Evolutionary conservation across 2,888 invertebrate genomes (phyloP).

Genomic region (Cantharis lateralis): DNA sequence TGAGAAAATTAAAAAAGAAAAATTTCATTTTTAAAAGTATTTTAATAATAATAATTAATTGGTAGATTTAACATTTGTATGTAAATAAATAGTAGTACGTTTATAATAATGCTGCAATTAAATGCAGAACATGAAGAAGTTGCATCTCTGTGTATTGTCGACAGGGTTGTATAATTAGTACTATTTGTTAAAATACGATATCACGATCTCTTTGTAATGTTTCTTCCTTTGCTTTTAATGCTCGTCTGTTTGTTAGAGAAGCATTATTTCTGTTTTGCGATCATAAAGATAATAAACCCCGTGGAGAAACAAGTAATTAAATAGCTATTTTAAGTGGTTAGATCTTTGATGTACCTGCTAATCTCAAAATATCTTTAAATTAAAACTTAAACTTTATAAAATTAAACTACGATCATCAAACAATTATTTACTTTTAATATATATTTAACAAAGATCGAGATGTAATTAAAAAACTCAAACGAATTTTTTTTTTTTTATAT

Average conservation of each 20-base stretch:
- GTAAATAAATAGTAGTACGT: not conserved
- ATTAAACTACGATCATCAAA: not conserved
- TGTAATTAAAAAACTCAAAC: not conserved
- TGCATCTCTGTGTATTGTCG: slow-evolving; percentile 15
- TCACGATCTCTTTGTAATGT: slow-evolving; percentile 26
- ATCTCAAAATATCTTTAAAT: not conserved
- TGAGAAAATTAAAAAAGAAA: not conserved
- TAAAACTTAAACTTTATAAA: not conserved
- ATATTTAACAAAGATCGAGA: not conserved
- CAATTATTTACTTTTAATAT: not conserved
- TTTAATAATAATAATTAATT: not conserved
- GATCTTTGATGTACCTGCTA: not conserved
- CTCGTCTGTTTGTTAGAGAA: slow-evolving; percentile 12
- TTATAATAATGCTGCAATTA: slow-evolving; percentile 13
- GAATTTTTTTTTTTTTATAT: not conserved
- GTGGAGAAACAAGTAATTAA: slow-evolving; percentile 5
- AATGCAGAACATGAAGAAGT: slow-evolving; percentile 17
- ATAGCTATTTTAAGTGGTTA: slow-evolving; percentile 2
- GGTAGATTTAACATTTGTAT: not conserved
- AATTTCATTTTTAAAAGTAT: not conserved
- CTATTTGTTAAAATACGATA: slow-evolving; percentile 26
- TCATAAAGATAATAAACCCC: slow-evolving; percentile 7
- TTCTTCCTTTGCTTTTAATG: slow-evolving; percentile 21
- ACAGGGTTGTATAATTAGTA: slow-evolving; percentile 25
- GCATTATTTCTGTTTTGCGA: slow-evolving; percentile 19